Base-by-base conservation (phyloP, 1,140 invertebrate species). In the Platorchestia sp. region DNA sequence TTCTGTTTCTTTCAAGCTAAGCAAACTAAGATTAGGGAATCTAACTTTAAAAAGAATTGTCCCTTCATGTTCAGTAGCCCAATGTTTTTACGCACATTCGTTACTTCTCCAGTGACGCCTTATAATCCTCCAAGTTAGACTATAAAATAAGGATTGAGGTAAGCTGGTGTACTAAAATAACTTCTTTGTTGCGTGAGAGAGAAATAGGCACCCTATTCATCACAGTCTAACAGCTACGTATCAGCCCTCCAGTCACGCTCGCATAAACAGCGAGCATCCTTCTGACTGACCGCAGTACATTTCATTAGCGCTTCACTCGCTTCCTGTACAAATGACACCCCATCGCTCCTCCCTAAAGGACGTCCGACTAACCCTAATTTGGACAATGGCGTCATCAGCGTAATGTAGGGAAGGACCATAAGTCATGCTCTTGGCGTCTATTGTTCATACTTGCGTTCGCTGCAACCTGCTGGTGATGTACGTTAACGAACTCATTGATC, bases 361-460 rank as follows among this genome's bases (percentile, higher is more conserved):
- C 41, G 87, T 89, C 87, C 5, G 87, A 89, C 87, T 89, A 42
- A 36, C 87, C 87, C 41, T 40, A 45, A 93, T 93, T 93, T 47
- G 43, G 40, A 45, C 91, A 93, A 93, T 93, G 91, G 91, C 43
- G 43, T 47, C 91, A 93, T 93, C 45, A 93, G 45, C 41, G 3
- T 89, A 44, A 89, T 89, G 87, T 42, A 89, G 59, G 59, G 59
- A 10, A 36, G 59, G 7, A 14, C 40, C 91, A 93, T 93, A 93
- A 93, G 91, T 93, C 91, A 93, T 93, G 91, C 91, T 5, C 45
- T 93, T 93, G 43, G 36, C 45, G 45, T 47, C 91, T 45, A 44
- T 93, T 93, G 91, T 93, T 93, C 91, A 45, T 5, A 93, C 36
- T 42, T 40, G 7, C 91, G 40, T 93, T 45, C 45, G 5, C 36